Conservation (phyloP, 2,888 invertebrate genomes). For the Acronicta psi region DNA sequence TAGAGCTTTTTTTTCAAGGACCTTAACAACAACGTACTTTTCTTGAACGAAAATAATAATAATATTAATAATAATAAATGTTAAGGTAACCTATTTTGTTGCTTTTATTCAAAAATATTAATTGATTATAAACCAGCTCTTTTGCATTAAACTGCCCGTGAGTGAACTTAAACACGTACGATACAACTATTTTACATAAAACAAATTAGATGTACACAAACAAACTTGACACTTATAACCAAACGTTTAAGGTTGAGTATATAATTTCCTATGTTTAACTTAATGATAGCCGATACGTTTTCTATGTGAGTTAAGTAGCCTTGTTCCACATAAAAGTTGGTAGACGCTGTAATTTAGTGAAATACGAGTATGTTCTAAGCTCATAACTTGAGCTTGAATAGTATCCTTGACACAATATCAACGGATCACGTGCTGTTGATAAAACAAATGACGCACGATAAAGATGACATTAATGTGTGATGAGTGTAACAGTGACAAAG, state of each 20-base stretch:
- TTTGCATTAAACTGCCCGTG: conserved; percentile 25
- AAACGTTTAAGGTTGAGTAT: conserved; percentile 21
- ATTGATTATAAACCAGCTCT: conserved; percentile 6
- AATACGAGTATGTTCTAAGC: conserved; percentile 54
- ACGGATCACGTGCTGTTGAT: conserved; percentile 36
- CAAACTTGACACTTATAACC: conserved; percentile 15
- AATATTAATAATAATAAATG: neutral
- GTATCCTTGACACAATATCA: conserved; percentile 52
- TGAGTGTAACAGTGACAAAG: conserved; percentile 17
- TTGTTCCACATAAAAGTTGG: conserved; percentile 63
- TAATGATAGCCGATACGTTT: conserved; percentile 51
- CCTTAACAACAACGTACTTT: too few species aligned
- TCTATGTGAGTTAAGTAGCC: conserved; percentile 60
- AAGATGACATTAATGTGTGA: conserved; percentile 21
- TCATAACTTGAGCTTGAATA: conserved; percentile 44
- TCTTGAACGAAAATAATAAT: too few species aligned
- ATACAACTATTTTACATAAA: conserved; percentile 42
- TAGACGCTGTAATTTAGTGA: conserved; percentile 56
- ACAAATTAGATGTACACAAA: conserved; percentile 20
- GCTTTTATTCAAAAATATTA: neutral
- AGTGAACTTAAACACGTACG: conserved; percentile 34
- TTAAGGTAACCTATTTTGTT: neutral
- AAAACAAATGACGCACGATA: conserved; percentile 23
- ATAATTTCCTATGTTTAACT: conserved; percentile 22
- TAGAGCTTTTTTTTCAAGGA: too few species aligned